phyloP scores from a whole-genome alignment of 2,888 invertebrate genomes.

The Oasisia sp. region DNA sequence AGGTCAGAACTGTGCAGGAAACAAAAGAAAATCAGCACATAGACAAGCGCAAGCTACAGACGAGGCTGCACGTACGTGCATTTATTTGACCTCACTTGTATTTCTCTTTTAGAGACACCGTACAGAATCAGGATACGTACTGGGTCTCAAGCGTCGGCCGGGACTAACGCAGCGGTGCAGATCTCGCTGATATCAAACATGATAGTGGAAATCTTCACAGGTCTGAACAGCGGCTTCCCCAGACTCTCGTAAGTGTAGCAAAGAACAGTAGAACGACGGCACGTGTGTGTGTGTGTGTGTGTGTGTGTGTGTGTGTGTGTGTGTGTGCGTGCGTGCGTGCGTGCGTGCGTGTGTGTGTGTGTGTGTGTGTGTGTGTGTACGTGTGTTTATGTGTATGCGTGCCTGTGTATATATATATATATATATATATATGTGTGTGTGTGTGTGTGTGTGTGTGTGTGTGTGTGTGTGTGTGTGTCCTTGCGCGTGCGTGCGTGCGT shows the following conservation, averaged over 20 bases:
- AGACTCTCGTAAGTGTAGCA: neutral
- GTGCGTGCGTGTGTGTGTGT: no score
- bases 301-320: neutral
- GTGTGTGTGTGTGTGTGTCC: no score
- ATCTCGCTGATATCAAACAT: neutral
- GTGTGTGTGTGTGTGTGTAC: no score
- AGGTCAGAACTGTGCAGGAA: neutral
- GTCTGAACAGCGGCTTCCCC: neutral
- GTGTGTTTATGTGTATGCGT: no score
- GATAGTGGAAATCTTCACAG: neutral
- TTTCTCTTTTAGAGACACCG: neutral
- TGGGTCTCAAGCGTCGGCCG: neutral
- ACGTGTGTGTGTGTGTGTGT: no score
- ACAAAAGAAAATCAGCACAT: neutral
- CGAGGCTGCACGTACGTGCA: neutral
- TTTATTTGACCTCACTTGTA: neutral
- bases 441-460: no score
- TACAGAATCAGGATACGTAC: neutral
- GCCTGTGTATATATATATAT: no score
- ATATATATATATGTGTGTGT: no score
- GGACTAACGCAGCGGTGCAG: neutral
- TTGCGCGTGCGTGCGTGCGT: no score
- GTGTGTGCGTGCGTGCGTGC: neutral
- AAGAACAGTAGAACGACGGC: no score
- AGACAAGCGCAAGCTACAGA: neutral